Conservation (phyloP, 1,140 invertebrate species). For the Ditylenchus dipsaci region DNA sequence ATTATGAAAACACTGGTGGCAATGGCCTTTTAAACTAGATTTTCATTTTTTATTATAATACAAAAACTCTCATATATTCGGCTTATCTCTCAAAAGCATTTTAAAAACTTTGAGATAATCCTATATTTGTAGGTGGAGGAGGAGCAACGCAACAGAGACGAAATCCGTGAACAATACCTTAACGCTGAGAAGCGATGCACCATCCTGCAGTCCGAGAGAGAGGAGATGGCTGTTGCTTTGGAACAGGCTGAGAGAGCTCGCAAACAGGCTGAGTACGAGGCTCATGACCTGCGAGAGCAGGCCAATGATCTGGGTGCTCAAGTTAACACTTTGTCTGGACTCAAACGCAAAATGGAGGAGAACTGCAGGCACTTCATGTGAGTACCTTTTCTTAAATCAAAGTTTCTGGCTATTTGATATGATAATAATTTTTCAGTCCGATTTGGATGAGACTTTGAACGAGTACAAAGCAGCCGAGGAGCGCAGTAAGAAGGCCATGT, state of each 20-base stretch:
- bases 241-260: constrained; percentile 70
- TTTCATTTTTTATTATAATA: too few relatives aligned
- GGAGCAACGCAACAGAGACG: constrained; percentile 55
- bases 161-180: constrained; percentile 54
- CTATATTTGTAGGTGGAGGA: constrained; percentile 47
- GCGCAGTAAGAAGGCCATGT: constrained; percentile 66
- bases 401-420: constrained; percentile 9
- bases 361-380: constrained; percentile 89
- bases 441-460: constrained; percentile 91
- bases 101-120: neutral
- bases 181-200: constrained; percentile 65
- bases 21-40: too few relatives aligned
- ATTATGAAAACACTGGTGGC: too few relatives aligned
- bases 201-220: constrained; percentile 59
- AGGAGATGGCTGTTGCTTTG: constrained; percentile 51
- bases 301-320: constrained; percentile 87
- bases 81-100: too few relatives aligned
- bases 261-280: constrained; percentile 90
- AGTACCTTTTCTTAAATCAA: constrained; percentile 26
- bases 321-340: constrained; percentile 81
- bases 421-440: constrained; percentile 65
- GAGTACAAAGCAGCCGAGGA: constrained; percentile 65
- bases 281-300: constrained; percentile 91
- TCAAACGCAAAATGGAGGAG: constrained; percentile 97
- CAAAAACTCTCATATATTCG: too few relatives aligned